phyloP scores from a whole-genome alignment of 2,113 vertebrate genomes.

The Perognathus longimembris region DNA sequence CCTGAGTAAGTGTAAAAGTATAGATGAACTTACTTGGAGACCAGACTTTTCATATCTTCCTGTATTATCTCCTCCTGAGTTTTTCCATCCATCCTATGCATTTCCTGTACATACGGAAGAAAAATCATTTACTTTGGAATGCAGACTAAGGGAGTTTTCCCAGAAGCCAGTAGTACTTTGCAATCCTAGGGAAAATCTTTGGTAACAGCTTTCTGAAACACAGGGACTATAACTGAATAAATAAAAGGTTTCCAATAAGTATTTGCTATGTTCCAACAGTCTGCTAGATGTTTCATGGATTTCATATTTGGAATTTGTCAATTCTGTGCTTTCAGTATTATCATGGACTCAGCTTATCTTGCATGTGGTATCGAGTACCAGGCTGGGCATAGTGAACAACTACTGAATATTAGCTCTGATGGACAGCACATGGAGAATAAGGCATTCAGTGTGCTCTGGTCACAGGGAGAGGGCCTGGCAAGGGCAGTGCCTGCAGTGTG shows the following conservation, averaged over 20 bases:
- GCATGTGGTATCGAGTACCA: no score
- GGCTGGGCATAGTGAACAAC: no score
- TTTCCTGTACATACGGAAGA: neutral
- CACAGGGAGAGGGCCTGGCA: no score
- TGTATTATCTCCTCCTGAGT: neutral
- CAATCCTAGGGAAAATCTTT: neutral
- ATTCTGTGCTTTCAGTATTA: neutral
- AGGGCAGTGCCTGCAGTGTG: no score
- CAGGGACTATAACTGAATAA: neutral
- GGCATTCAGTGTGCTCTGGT: no score
- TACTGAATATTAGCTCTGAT: no score
- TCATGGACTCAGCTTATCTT: neutral
- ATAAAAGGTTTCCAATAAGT: neutral
- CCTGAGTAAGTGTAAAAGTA: neutral
- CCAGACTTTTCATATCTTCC: neutral
- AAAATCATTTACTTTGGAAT: neutral
- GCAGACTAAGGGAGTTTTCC: neutral
- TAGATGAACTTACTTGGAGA: neutral
- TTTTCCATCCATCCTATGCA: neutral
- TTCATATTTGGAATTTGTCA: neutral
- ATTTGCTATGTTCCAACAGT: neutral
- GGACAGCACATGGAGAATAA: no score
- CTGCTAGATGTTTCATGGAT: neutral
- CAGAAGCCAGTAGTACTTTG: neutral
- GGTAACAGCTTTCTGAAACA: neutral